These are phyloP conservation scores for Apodemia hepburni DNA, from an alignment of 2,888 invertebrate genomes.

Conservation along the genomic window DNA sequence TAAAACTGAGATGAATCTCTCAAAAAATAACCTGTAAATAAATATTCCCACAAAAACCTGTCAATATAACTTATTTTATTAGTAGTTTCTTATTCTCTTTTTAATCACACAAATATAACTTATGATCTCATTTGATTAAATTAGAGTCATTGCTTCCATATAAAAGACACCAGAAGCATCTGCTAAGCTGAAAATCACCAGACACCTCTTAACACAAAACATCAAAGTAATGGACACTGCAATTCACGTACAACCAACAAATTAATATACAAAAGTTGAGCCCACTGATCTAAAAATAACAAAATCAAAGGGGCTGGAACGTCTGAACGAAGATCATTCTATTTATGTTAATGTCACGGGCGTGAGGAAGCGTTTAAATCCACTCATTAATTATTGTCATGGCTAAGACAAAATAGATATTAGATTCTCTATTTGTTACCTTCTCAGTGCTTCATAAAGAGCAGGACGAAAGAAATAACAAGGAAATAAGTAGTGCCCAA, in stretches of 20 bases:
- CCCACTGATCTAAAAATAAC: slow-evolving; percentile 71
- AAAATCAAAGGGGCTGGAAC: slow-evolving; percentile 74
- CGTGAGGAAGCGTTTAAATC: slow-evolving; percentile 81
- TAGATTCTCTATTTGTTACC: slow-evolving; percentile 74
- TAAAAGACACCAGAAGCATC: slow-evolving; percentile 30
- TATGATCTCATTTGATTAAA: neutral
- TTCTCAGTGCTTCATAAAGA: slow-evolving; percentile 57
- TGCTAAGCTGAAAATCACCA: slow-evolving; percentile 68
- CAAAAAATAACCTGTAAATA: no score
- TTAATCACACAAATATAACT: neutral
- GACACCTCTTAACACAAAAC: slow-evolving; percentile 66
- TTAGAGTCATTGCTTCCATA: slow-evolving; percentile 17
- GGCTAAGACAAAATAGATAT: slow-evolving; percentile 77
- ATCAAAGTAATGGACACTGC: slow-evolving; percentile 70
- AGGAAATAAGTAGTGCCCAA: slow-evolving; percentile 59
- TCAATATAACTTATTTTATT: no score
- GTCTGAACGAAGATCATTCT: slow-evolving; percentile 72
- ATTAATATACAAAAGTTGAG: slow-evolving; percentile 73
- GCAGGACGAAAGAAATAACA: slow-evolving; percentile 69
- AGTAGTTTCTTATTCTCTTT: no score
- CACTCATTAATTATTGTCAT: slow-evolving; percentile 80
- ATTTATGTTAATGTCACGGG: slow-evolving; percentile 80
- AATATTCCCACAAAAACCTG: no score
- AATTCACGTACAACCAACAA: slow-evolving; percentile 58
- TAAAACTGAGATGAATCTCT: no score